phyloP scores from a whole-genome alignment of 2,113 vertebrate genomes.

The Hippocampus guttulatus region DNA sequence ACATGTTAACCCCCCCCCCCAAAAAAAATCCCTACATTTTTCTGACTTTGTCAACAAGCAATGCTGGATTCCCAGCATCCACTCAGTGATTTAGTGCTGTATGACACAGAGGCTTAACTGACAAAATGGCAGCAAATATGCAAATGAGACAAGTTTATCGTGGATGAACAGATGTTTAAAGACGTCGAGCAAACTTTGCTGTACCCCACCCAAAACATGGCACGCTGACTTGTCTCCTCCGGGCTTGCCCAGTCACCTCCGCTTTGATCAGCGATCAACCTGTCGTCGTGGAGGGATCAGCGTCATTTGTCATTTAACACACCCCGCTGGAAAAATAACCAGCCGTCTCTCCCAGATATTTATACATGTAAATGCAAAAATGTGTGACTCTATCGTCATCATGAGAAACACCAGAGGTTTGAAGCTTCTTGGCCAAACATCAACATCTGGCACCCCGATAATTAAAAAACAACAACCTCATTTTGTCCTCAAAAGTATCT shows the following conservation, averaged over 20 bases:
- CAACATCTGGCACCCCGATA: conserved; percentile 29
- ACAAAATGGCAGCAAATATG: neutral
- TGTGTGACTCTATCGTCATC: conserved; percentile 14
- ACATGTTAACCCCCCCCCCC: neutral
- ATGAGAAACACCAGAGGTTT: conserved; percentile 11
- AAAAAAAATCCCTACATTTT: neutral
- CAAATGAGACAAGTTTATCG: conserved; percentile 38
- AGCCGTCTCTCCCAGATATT: conserved; percentile 12
- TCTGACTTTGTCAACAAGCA: neutral
- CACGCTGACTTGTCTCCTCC: conserved; percentile 44
- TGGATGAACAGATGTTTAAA: conserved; percentile 41
- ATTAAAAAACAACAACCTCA: conserved; percentile 19
- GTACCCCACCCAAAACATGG: conserved; percentile 27
- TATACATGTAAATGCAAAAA: neutral
- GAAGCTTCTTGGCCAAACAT: conserved; percentile 48
- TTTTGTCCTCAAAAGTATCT: conserved; percentile 9
- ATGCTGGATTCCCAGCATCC: neutral
- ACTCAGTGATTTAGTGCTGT: neutral
- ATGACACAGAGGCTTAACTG: neutral
- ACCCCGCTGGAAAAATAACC: conserved; percentile 25
- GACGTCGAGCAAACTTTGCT: conserved; percentile 32
- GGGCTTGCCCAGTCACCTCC: conserved; percentile 29
- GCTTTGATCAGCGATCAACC: conserved; percentile 61
- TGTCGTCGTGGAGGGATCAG: conserved; percentile 56
- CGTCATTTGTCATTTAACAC: conserved; percentile 65